A percentile compares a stretch with the other conserved stretches of the same genome.
phyloP scores from a whole-genome alignment of 2,113 vertebrate species.

The Greenwoodochromis staneri region DNA sequence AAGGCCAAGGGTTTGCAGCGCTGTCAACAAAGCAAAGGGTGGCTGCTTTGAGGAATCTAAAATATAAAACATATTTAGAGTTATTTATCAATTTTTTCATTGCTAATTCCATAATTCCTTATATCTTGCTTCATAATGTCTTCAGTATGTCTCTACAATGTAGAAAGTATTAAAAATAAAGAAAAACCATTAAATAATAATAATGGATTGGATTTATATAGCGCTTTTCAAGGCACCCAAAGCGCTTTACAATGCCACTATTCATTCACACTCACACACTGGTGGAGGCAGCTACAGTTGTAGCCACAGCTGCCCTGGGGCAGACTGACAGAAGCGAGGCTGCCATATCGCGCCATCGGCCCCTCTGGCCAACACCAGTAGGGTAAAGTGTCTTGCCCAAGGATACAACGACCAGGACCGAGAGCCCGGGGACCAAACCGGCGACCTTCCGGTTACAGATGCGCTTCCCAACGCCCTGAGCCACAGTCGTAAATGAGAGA shows the following conservation, averaged over 20 bases:
- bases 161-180: not conserved
- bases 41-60: not conserved
- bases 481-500: not conserved
- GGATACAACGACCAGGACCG: no score
- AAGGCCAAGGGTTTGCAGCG: no score
- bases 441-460: no score
- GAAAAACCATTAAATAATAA: not conserved
- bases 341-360: accelerated
- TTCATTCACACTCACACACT: no score
- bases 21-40: not conserved
- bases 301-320: no score
- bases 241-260: accelerated
- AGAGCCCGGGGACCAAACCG: accelerated
- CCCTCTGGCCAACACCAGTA: no score
- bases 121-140: not conserved
- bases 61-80: not conserved
- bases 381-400: no score
- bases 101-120: not conserved
- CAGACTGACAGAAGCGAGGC: no score
- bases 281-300: no score
- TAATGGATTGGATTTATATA: no score
- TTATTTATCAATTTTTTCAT: not conserved
- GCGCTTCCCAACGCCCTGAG: accelerated
- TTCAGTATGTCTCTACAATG: not conserved
- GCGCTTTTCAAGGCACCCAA: no score